Conservation (phyloP, 2,888 invertebrate genomes). For the Hydroisotoma schaefferi region DNA sequence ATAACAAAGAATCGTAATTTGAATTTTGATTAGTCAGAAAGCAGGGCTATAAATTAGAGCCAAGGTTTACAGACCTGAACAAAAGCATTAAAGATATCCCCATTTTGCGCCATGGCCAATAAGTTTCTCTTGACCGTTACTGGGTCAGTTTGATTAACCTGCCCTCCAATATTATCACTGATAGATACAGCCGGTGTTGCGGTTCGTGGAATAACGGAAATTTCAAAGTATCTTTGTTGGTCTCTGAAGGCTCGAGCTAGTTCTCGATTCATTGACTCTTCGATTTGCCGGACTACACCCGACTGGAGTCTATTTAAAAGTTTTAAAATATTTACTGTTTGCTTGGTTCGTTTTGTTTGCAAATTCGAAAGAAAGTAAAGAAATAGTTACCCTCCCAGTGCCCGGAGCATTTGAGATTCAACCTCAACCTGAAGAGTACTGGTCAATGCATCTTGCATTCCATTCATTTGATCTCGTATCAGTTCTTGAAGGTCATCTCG, state of each 20-base stretch:
- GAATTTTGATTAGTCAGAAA: no score
- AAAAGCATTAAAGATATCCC: slow-evolving; percentile 82
- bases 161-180: slow-evolving; percentile 24
- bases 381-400: slow-evolving; percentile 34
- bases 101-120: slow-evolving; percentile 64
- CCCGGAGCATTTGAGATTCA: slow-evolving; percentile 42
- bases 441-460: slow-evolving; percentile 43
- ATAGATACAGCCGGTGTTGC: slow-evolving; percentile 67
- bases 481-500: slow-evolving; percentile 39
- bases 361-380: slow-evolving; percentile 1
- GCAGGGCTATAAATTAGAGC: neutral
- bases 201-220: slow-evolving; percentile 64
- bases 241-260: slow-evolving; percentile 57
- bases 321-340: neutral
- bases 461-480: slow-evolving; percentile 30
- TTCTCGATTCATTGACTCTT: slow-evolving; percentile 54
- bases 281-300: slow-evolving; percentile 51
- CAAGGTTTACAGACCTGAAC: slow-evolving; percentile 57
- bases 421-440: slow-evolving; percentile 43
- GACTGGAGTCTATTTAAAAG: slow-evolving; percentile 53
- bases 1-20: slow-evolving; percentile 49
- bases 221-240: slow-evolving; percentile 61
- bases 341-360: neutral
- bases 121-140: slow-evolving; percentile 65
- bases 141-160: slow-evolving; percentile 49